phyloP scores from a whole-genome alignment of 92 coral and sea anemone genomes.

The Pocillopora grandis region DNA sequence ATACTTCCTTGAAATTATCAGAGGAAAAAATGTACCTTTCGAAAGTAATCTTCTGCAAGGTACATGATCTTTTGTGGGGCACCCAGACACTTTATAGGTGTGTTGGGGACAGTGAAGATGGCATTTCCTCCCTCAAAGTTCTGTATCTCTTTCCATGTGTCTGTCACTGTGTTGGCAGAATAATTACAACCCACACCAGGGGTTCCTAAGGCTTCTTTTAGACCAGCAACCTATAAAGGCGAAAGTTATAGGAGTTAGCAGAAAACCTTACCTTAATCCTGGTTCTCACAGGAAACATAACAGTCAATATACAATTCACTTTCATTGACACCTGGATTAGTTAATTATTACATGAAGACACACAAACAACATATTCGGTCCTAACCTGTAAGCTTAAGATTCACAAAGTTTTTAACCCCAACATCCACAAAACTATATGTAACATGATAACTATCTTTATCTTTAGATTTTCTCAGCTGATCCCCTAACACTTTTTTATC shows the following conservation, averaged over 20 bases:
- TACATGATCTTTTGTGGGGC: conserved; percentile 99
- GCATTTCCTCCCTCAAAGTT: conserved; percentile 93
- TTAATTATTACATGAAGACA: too few species aligned
- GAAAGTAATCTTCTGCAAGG: conserved; percentile 82
- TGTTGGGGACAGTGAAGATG: conserved; percentile 88
- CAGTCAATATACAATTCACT: too few species aligned
- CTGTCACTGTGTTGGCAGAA: conserved; percentile 79
- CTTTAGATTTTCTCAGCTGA: too few species aligned
- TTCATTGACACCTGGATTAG: too few species aligned
- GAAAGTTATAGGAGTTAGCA: background rate
- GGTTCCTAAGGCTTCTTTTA: conserved; percentile 82
- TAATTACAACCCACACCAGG: conserved; percentile 93
- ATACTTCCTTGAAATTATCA: background rate
- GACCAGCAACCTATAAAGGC: conserved; percentile 71
- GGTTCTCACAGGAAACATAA: too few species aligned
- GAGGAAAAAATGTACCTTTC: conserved; percentile 56
- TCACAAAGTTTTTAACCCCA: too few species aligned
- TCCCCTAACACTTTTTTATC: too few species aligned
- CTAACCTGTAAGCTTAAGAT: too few species aligned
- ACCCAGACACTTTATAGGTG: conserved; percentile 95
- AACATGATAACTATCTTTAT: too few species aligned
- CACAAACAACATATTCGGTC: too few species aligned
- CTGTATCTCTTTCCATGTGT: conserved; percentile 94
- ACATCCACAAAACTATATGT: too few species aligned
- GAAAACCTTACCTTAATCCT: too few species aligned